Base-by-base conservation (phyloP, 2,888 invertebrate genomes). In the Caenorhabditis zanzibari region DNA sequence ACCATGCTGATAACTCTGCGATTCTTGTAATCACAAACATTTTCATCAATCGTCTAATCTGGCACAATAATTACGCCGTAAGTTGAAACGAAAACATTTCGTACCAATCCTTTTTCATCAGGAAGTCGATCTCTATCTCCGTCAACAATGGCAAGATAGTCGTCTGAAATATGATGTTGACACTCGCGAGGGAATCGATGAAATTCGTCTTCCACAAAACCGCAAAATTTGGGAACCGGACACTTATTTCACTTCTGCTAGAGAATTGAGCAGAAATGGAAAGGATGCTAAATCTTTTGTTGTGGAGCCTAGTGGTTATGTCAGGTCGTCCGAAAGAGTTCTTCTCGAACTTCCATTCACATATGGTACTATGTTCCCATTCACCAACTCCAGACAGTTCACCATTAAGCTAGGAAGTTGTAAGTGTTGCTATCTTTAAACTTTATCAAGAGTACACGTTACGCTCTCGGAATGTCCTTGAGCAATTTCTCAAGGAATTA, bases 71-170 rank as follows among this genome's bases (percentile, higher is more conserved):
- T 32, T 41, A 86, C 80, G 88, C 90, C 14, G 87, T 87, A 38
- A 73, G 80, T 14, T 26, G 9, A 9, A 9, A 19, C 44, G 16
- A 19, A 47, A 2, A 54, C 7, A 22, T 28, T 32, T n/a, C n/a
- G n/a, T n/a, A n/a, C n/a, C 35, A 54, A 12, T 7, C 35, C 38
- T 41, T n/a, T n/a, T n/a, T 32, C 77, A 87, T 14, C 54, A 90
- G 90, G 90, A 91, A 84, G 88, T 92, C 1, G 92, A 92, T 66
- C 68, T 92, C n/a, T 89, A 88, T 59, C 86, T 92, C 61, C 88
- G 91, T n/a, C 90, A 92, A 59, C 89, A 92, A 82, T 92, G 91
- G 90, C 89, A 90, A 59, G 92, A 92, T 73, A 83, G 77, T 22
- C 88, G 92, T 22, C 84, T 92, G 10, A 61, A 80, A 12, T 92